Evolutionary conservation across 2,113 vertebrate species (phyloP), one percentile per base, ranked within the genome.

Genomic region (Physeter macrocephalus): DNA sequence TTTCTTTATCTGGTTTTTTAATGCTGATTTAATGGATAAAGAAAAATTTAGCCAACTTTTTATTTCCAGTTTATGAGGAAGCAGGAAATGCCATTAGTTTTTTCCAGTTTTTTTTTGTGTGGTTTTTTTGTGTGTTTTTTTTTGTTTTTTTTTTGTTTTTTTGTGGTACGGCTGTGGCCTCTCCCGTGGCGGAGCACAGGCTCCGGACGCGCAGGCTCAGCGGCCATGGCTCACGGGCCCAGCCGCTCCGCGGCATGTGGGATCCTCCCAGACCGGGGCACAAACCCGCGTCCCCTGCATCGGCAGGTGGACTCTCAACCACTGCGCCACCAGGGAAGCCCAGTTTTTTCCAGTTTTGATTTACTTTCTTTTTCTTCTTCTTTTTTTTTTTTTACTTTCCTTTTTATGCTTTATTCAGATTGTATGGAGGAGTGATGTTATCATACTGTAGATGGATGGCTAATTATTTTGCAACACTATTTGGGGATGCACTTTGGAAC

Each of bases 51-150:
- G 23, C 34, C 61, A 86, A 18, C 13, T 81, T 91, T 88, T 62
- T 20, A 96, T 96, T 97, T 97, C 92, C n/a, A 95, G 82, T 91
- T 97, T 95, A 66, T 97, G 81, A 95, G 85, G 75, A 97, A 85
- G 0, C 87, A 31, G 20, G 64, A 14, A 86, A 90, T 90, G 13
- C 39, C 23, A 64, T 77, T 84, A n/a, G 52, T 39, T 6, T 15
- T 83, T 80, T 64, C 20, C n/a, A 72, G 10, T 69, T n/a, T 87
- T 97, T n/a, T n/a, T n/a, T n/a, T n/a, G n/a, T n/a, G n/a, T n/a
- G n/a, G n/a, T n/a, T n/a, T n/a, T n/a, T n/a, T n/a, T n/a, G n/a
- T n/a, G n/a, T n/a, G n/a, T n/a, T n/a, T n/a, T n/a, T n/a, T n/a
- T n/a, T n/a, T n/a, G n/a, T n/a, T n/a, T n/a, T n/a, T n/a, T n/a